Percentiles rank a stretch among this genome's conserved stretches.
These are phyloP conservation scores for Watersipora subatra DNA, from an alignment of 1,140 invertebrate species.

Conservation along the genomic window DNA sequence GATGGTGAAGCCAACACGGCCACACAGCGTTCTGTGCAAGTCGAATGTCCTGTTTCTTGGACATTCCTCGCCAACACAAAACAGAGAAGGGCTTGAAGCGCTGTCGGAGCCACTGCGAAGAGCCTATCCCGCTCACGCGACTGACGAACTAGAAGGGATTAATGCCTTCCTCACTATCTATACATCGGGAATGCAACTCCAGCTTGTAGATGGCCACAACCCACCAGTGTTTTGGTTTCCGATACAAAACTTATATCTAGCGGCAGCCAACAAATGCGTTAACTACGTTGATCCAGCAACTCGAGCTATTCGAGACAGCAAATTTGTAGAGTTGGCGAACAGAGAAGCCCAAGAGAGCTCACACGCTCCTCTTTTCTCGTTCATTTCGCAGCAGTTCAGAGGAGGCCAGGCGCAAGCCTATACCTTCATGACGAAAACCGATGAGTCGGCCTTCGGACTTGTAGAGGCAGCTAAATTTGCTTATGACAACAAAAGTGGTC, in stretches of 20 bases:
- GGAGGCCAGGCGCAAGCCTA: not conserved
- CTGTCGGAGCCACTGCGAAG: conserved; percentile 92
- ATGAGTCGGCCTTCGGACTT: not conserved
- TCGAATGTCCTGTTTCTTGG: conserved; percentile 93
- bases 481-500: not conserved
- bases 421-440: not conserved
- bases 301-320: conserved; percentile 15
- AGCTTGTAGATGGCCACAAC: conserved; percentile 89
- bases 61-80: conserved; percentile 88
- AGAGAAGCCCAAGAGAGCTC: not conserved
- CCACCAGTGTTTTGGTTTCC: conserved; percentile 92
- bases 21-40: conserved; percentile 15
- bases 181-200: conserved; percentile 85
- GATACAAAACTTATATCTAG: conserved; percentile 89
- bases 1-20: not conserved
- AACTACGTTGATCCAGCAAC: conserved; percentile 19
- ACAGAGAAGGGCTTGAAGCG: conserved; percentile 83
- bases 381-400: not conserved
- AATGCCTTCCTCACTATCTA: conserved; percentile 67
- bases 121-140: conserved; percentile 51
- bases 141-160: conserved; percentile 23
- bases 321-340: not conserved
- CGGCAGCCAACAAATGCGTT: conserved; percentile 65
- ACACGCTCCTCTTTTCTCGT: not conserved
- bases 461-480: not conserved